These are phyloP conservation scores for Charina bottae DNA, from an alignment of 2,113 vertebrate genomes.

Conservation along the genomic window DNA sequence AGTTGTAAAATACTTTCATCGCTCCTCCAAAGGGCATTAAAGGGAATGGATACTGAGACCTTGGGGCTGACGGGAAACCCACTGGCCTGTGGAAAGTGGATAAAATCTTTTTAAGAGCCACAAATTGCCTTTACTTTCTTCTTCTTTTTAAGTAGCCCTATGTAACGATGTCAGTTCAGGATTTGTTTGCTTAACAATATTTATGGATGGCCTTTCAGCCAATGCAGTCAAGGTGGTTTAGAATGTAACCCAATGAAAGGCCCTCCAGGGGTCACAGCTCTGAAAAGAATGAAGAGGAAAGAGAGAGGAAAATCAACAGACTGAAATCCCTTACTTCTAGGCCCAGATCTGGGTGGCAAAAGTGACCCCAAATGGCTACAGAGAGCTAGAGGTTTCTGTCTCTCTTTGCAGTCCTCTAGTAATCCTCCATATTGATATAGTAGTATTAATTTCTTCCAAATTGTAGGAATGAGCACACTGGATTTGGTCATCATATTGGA, in stretches of 20 bases:
- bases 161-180: not conserved
- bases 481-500: not conserved
- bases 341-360: not conserved
- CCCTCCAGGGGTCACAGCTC: too few species aligned
- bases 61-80: not conserved
- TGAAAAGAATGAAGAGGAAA: not conserved
- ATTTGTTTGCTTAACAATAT: not conserved
- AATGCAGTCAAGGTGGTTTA: not conserved
- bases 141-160: not conserved
- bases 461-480: not conserved
- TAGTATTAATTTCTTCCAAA: not conserved
- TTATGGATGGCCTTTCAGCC: not conserved
- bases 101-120: not conserved
- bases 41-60: not conserved
- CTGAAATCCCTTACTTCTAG: not conserved
- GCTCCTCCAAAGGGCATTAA: not conserved
- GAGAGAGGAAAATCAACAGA: not conserved
- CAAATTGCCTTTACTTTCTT: not conserved
- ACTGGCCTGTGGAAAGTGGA: not conserved
- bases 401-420: not conserved
- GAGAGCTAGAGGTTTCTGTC: not conserved
- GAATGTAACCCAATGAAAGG: not conserved
- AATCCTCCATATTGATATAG: not conserved
- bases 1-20: not conserved
- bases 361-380: not conserved